Conservation (phyloP, 1,140 invertebrate species). For the Chelonus insularis region DNA sequence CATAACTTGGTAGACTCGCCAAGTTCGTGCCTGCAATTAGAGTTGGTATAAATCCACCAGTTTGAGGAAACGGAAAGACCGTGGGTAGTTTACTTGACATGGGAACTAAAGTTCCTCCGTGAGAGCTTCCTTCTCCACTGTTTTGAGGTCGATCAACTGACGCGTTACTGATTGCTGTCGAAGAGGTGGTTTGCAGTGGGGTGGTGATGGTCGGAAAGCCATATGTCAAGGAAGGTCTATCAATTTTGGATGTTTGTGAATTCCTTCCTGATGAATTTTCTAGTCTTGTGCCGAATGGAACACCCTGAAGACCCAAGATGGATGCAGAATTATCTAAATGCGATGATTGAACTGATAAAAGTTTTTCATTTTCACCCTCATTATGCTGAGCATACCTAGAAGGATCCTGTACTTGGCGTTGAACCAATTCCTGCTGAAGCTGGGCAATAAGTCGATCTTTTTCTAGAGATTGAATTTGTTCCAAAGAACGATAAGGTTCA, state of each 20-base stretch:
- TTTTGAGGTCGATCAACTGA: constrained; percentile 15
- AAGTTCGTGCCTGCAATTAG: constrained; percentile 34
- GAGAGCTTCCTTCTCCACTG: constrained; percentile 7
- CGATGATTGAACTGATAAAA: constrained; percentile 32
- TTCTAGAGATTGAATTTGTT: constrained; percentile 48
- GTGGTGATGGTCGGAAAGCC: background rate
- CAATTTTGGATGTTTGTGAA: background rate
- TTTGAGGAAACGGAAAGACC: constrained; percentile 33
- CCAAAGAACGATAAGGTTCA: constrained; percentile 40
- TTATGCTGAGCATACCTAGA: constrained; percentile 39
- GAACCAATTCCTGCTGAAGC: constrained; percentile 44
- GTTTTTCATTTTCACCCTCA: constrained; percentile 35
- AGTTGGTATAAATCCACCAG: constrained; percentile 42
- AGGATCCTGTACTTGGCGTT: constrained; percentile 31
- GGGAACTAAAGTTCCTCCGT: constrained; percentile 9
- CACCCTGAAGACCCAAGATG: background rate
- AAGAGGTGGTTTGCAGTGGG: constrained; percentile 11
- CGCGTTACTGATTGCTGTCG: background rate
- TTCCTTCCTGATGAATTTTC: background rate
- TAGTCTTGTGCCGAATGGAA: background rate
- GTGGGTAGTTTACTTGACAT: background rate
- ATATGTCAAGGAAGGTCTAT: background rate
- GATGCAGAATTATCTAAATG: background rate
- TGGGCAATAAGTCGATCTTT: constrained; percentile 50
- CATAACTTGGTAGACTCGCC: constrained; percentile 36